These are phyloP conservation scores for Bimastos eiseni DNA, from an alignment of 2,888 invertebrate species.

Conservation along the genomic window DNA sequence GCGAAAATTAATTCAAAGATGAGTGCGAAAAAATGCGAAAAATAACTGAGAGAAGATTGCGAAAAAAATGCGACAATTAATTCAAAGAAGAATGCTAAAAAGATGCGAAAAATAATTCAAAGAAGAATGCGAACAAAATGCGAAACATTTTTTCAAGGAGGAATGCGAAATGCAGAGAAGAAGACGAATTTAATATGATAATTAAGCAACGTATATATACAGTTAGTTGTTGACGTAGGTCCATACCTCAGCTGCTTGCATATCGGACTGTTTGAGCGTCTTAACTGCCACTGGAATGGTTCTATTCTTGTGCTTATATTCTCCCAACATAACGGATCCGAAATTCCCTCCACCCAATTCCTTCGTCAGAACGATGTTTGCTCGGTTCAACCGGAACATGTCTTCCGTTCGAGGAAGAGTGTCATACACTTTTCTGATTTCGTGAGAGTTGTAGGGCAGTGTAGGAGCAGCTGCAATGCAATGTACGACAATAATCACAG, in stretches of 20 bases:
- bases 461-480: not conserved
- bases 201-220: no score
- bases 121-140: no score
- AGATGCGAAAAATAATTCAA: no score
- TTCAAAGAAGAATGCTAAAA: no score
- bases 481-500: no score
- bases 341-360: conserved; percentile 61
- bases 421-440: conserved; percentile 48
- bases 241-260: conserved; percentile 45
- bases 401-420: conserved; percentile 47
- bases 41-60: no score
- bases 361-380: conserved; percentile 52
- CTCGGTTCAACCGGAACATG: conserved; percentile 50
- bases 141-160: no score
- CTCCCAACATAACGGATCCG: conserved; percentile 62
- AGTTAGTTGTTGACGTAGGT: not conserved
- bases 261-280: conserved; percentile 59
- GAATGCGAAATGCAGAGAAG: no score
- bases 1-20: no score
- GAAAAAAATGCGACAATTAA: no score
- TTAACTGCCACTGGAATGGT: conserved; percentile 63
- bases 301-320: conserved; percentile 50
- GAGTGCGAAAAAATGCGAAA: no score
- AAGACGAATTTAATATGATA: no score
- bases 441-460: not conserved